These are phyloP conservation scores for Jaculus jaculus DNA, from an alignment of 2,113 vertebrate genomes.

Conservation along the genomic window DNA sequence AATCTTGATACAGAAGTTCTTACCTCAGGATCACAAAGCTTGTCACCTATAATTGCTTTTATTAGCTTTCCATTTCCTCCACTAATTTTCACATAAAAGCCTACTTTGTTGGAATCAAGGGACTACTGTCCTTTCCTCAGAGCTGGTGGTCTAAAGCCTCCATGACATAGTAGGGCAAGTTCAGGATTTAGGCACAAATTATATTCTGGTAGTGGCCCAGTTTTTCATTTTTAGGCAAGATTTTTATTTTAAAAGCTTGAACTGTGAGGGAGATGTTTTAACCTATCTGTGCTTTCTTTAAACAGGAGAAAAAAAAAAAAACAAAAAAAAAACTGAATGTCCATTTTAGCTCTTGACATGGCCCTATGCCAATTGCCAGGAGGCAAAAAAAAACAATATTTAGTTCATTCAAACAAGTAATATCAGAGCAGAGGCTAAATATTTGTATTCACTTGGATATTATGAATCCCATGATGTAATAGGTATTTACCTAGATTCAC, in stretches of 20 bases:
- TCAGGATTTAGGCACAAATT: neutral
- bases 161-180: neutral
- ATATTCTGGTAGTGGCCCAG: neutral
- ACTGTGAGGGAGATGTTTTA: neutral
- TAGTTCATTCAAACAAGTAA: neutral
- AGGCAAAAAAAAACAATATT: neutral
- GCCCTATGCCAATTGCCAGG: neutral
- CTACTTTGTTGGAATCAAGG: neutral
- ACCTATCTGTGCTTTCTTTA: neutral
- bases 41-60: neutral
- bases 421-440: neutral
- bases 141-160: neutral
- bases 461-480: neutral
- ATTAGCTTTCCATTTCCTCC: neutral
- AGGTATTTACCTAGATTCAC: neutral
- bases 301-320: neutral
- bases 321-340: neutral
- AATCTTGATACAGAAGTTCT: neutral
- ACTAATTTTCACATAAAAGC: slow-evolving; percentile 4
- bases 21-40: neutral
- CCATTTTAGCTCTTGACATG: neutral
- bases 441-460: neutral
- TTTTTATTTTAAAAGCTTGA: neutral
- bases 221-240: neutral
- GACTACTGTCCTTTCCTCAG: neutral